Percentiles rank a stretch among this genome's conserved stretches.
Conservation (phyloP, 2,797 vertebrate genomes). For the Agapornis canus region DNA sequence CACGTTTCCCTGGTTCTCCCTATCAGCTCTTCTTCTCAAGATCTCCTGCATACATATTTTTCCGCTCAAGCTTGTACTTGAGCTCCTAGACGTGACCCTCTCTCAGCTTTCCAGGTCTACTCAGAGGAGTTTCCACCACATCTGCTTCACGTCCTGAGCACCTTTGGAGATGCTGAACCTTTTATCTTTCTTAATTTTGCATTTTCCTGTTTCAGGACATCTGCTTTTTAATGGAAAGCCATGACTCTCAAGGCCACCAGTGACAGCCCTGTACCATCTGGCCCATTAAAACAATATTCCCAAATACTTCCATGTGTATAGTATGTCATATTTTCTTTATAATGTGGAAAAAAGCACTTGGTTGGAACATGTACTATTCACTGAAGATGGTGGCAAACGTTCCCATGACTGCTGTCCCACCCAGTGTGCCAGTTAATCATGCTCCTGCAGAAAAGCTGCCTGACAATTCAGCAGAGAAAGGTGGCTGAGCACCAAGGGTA, state of each 20-base stretch:
- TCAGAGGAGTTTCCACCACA: not conserved
- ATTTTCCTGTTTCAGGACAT: not conserved
- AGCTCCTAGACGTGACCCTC: not conserved
- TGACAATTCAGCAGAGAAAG: not conserved
- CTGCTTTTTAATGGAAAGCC: not conserved
- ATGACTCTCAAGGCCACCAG: not conserved
- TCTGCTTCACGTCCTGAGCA: not conserved
- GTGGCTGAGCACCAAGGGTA: not conserved
- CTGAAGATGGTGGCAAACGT: not conserved
- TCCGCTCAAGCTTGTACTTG: not conserved
- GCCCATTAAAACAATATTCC: not conserved
- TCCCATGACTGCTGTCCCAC: not conserved
- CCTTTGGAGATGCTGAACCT: not conserved
- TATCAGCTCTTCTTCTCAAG: not conserved
- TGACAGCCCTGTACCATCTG: not conserved
- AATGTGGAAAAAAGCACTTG: not conserved
- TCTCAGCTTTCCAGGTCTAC: not conserved
- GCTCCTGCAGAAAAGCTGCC: not conserved
- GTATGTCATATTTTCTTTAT: not conserved
- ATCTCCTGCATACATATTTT: not conserved
- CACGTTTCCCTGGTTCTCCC: not conserved
- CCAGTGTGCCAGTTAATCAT: fast-evolving
- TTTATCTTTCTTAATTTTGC: not conserved
- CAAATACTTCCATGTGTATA: not conserved
- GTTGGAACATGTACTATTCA: not conserved